A percentile compares a stretch with the other conserved stretches of the same genome.
Conservation (phyloP, 2,113 vertebrate species). For the human region DNA sequence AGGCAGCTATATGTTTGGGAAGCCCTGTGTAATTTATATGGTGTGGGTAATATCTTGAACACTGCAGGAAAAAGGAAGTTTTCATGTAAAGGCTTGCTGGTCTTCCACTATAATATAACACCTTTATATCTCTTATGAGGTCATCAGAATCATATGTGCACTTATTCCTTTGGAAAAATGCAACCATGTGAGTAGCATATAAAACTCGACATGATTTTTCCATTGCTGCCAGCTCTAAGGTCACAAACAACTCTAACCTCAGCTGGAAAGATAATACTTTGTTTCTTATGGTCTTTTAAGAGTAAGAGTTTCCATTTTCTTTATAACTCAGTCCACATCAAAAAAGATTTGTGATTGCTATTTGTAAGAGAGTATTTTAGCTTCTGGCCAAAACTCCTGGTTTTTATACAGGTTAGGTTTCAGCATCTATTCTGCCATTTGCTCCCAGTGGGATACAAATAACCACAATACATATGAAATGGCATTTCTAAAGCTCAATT, state of each 20-base stretch:
- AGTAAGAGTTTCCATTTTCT: constrained; percentile 62
- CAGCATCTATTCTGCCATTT: background rate
- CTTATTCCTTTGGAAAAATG: constrained; percentile 75
- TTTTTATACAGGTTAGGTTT: constrained; percentile 45
- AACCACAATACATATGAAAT: background rate
- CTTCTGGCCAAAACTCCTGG: constrained; percentile 44
- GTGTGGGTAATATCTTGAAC: constrained; percentile 1
- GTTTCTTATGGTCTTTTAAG: constrained; percentile 67
- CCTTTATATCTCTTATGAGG: constrained; percentile 75
- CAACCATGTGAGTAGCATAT: constrained; percentile 59
- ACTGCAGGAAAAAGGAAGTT: constrained; percentile 52
- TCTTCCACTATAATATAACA: constrained; percentile 79
- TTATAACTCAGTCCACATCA: constrained; percentile 55
- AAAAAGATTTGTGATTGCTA: constrained; percentile 27
- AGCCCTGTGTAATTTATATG: constrained; percentile 44
- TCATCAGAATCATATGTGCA: constrained; percentile 77
- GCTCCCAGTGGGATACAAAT: background rate
- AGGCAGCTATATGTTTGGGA: background rate
- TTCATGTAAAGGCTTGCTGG: constrained; percentile 56
- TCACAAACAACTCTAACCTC: constrained; percentile 57
- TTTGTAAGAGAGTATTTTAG: constrained; percentile 40
- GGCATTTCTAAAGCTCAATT: background rate
- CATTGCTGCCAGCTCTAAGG: constrained; percentile 55
- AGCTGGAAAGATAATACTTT: constrained; percentile 73
- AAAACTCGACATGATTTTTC: constrained; percentile 66